These are phyloP conservation scores for Pipistrellus pygmaeus DNA, from an alignment of 2,797 vertebrate species.

Conservation along the genomic window DNA sequence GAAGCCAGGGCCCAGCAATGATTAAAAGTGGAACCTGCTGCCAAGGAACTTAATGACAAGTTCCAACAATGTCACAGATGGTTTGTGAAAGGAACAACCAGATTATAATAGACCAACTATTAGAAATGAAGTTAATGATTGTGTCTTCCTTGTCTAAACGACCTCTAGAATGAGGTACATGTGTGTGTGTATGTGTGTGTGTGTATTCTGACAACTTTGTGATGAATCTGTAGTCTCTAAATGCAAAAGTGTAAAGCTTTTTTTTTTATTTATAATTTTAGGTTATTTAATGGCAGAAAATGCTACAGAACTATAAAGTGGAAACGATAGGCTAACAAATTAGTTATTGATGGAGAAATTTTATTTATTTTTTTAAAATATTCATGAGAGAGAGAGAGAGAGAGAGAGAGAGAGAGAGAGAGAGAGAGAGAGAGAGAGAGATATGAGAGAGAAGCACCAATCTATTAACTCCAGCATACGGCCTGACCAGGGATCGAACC, in stretches of 20 bases:
- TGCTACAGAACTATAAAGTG: neutral
- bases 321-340: neutral
- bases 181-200: neutral
- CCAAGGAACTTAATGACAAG: slow-evolving; percentile 58
- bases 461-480: neutral
- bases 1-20: slow-evolving; percentile 48
- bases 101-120: neutral
- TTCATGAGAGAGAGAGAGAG: neutral
- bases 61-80: slow-evolving; percentile 48
- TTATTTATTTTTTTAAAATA: too few relatives aligned
- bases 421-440: too few relatives aligned
- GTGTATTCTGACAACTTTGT: neutral
- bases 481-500: neutral
- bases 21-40: slow-evolving; percentile 49
- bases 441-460: neutral
- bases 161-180: neutral
- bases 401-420: neutral
- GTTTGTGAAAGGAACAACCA: slow-evolving; percentile 53
- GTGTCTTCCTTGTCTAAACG: slow-evolving; percentile 43
- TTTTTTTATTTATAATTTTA: neutral
- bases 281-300: slow-evolving; percentile 30
- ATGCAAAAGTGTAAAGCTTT: slow-evolving; percentile 15
- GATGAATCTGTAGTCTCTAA: slow-evolving; percentile 22
- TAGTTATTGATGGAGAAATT: neutral
- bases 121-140: slow-evolving; percentile 37